Evolutionary conservation across 2,113 vertebrate species (phyloP), one percentile per base, ranked within the genome.

Genomic region (Podiceps cristatus): DNA sequence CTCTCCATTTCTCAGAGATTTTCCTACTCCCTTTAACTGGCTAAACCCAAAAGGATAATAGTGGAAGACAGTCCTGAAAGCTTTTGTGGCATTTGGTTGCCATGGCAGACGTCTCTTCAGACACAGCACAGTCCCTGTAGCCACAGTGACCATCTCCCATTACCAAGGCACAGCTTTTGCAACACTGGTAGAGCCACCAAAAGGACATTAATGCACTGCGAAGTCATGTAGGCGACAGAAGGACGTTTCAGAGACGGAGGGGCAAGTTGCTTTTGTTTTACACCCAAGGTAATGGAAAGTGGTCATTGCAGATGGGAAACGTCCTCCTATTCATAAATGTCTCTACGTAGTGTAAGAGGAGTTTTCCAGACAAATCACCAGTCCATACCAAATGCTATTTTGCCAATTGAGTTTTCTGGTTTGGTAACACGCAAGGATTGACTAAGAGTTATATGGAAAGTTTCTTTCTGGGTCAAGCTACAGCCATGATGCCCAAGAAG

Each of bases 371-470:
- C 31, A 73, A 64, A 50, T 50, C 27, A n/a, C 19, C 25, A 28
- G 29, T 11, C 59, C n/a, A 11, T 33, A 23, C 25, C 42, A 58
- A 77, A 42, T 4, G 27, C 9, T 78, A 0, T 3, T 72, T 72
- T 75, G 35, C 19, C 60, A 33, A 44, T 68, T 31, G 25, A 50
- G 14, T 52, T 76, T 58, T 56, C 66, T 37, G 55, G 49, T 45
- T 12, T 9, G 25, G 0, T 7, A n/a, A 66, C 13, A 67, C 49
- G 23, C 5, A 14, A 67, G 23, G 28, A n/a, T 7, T 68, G 56
- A 75, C 19, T 16, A 10, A 55, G 0, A 3, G 25, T 25, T 2
- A 1, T 31, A 17, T 16, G 20, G 24, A 28, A 59, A 55, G 35
- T 56, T 87, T 56, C n/a, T 44, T 69, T 71, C 60, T 82, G 60